Conservation (phyloP, 2,888 invertebrate genomes). For the Biston stratarius region DNA sequence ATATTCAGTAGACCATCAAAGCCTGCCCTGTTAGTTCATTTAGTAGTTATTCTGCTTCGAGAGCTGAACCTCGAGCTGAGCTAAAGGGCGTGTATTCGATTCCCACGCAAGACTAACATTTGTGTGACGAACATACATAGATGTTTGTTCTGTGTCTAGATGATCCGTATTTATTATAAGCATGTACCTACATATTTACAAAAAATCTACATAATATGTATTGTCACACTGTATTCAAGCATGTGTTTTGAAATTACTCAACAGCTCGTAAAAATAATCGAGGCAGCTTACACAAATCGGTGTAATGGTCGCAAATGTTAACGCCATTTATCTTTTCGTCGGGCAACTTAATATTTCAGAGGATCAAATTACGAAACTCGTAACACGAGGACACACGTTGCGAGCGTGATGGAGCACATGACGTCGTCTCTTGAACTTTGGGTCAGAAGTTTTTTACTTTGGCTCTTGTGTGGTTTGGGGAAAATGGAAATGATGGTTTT, state of each 20-base stretch:
- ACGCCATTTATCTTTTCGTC: slow-evolving; percentile 70
- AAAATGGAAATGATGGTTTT: not conserved
- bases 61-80: too few species aligned
- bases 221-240: not conserved
- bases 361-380: slow-evolving; percentile 79
- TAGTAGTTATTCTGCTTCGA: too few species aligned
- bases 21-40: too few species aligned
- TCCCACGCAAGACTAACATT: too few species aligned
- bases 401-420: slow-evolving; percentile 65
- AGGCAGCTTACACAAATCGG: slow-evolving; percentile 50
- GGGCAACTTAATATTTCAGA: slow-evolving; percentile 76
- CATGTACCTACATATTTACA: too few species aligned
- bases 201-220: too few species aligned
- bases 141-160: too few species aligned
- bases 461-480: not conserved
- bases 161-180: too few species aligned
- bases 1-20: too few species aligned
- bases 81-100: too few species aligned
- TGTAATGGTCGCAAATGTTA: slow-evolving; percentile 49
- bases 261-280: slow-evolving; percentile 30
- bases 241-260: slow-evolving; percentile 15
- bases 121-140: too few species aligned
- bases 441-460: slow-evolving; percentile 1
- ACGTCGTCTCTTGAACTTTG: slow-evolving; percentile 30
- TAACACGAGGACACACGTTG: slow-evolving; percentile 71